These are phyloP conservation scores for Peucedramus taeniatus DNA, from an alignment of 2,113 vertebrate genomes.

Conservation along the genomic window DNA sequence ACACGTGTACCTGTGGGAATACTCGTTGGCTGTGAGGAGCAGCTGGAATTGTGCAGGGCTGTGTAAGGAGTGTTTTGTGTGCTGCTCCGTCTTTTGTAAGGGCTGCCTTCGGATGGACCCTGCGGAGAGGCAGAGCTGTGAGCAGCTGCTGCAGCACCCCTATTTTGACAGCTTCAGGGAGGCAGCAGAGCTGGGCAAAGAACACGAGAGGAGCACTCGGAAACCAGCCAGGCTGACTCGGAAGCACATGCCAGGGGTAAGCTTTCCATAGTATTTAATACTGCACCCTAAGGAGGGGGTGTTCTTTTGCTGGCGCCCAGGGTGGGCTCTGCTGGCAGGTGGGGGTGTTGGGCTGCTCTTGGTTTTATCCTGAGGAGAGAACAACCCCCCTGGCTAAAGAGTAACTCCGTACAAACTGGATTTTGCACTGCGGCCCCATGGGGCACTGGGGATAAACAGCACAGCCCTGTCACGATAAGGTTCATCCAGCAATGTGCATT, in stretches of 20 bases:
- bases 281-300: not conserved
- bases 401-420: not conserved
- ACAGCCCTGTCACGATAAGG: not conserved
- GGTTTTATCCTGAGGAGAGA: not conserved
- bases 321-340: not conserved
- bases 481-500: not conserved
- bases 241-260: slow-evolving; percentile 83
- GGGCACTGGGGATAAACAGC: not conserved
- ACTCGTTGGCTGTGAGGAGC: accelerated
- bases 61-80: accelerated
- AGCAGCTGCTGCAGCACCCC: slow-evolving; percentile 86
- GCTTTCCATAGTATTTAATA: accelerated
- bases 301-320: not conserved
- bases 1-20: accelerated
- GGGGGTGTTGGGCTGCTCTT: not conserved
- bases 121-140: slow-evolving; percentile 81
- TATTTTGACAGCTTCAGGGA: slow-evolving; percentile 86
- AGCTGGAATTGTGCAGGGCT: not conserved
- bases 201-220: slow-evolving; percentile 68
- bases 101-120: slow-evolving; percentile 91
- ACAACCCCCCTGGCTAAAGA: not conserved
- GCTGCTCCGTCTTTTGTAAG: slow-evolving; percentile 48
- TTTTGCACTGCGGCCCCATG: not conserved
- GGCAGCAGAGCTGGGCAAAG: slow-evolving; percentile 61
- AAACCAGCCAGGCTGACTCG: slow-evolving; percentile 70